Evolutionary conservation across 2,113 vertebrate genomes (phyloP).

Genomic region (Cathartes aura): DNA sequence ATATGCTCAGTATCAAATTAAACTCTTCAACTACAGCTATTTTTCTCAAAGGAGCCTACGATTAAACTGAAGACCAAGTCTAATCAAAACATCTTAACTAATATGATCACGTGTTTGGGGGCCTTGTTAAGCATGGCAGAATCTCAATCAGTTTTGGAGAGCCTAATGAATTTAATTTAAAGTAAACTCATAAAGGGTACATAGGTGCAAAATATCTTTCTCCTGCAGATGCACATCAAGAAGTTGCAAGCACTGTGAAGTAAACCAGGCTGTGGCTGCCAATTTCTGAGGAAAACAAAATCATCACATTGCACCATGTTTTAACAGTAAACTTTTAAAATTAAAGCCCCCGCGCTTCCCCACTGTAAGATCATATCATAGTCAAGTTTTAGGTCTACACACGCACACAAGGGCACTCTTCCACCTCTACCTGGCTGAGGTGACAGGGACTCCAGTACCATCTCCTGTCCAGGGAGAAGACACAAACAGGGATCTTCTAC

Average conservation of each 20-base stretch:
- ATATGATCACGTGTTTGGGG: background rate
- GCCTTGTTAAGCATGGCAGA: background rate
- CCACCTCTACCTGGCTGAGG: background rate
- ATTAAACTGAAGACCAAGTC: background rate
- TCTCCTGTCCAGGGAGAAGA: background rate
- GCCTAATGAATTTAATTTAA: background rate
- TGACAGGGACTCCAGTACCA: background rate
- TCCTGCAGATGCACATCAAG: background rate
- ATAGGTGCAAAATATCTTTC: background rate
- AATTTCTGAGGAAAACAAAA: background rate
- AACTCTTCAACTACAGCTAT: background rate
- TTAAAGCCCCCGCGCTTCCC: rapidly evolving
- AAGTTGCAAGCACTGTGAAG: background rate
- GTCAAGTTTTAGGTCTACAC: background rate
- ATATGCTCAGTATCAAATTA: background rate
- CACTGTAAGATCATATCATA: background rate
- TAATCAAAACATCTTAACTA: background rate
- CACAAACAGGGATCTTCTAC: background rate
- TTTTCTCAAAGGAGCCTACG: background rate
- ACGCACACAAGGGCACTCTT: background rate
- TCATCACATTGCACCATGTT: background rate
- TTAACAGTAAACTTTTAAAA: background rate
- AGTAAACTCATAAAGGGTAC: background rate
- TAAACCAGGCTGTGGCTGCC: background rate
- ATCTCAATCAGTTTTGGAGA: background rate